These are phyloP conservation scores for Drosophila rubida DNA, from an alignment of 2,888 invertebrate genomes.

Conservation along the genomic window DNA sequence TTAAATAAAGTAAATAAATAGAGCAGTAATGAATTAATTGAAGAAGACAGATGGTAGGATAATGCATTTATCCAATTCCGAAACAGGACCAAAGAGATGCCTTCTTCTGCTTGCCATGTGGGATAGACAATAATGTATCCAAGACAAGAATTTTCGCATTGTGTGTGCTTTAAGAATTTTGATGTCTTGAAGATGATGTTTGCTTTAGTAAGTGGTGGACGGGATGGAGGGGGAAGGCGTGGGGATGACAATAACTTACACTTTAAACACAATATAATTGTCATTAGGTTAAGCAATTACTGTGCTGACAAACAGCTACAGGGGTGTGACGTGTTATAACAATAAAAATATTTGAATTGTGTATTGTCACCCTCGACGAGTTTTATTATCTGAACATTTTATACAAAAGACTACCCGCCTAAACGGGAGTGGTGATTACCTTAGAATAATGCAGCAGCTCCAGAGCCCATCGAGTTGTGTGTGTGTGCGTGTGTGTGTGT, in stretches of 20 bases:
- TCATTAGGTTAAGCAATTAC: conserved; percentile 81
- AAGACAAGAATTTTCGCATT: neutral
- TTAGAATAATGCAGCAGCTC: conserved; percentile 73
- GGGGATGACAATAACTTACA: conserved; percentile 66
- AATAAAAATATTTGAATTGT: conserved; percentile 80
- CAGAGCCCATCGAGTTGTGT: conserved; percentile 28
- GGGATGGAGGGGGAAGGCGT: conserved; percentile 33
- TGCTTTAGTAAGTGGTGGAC: conserved; percentile 22
- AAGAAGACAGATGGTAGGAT: neutral
- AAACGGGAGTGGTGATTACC: conserved; percentile 69
- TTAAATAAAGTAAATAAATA: neutral
- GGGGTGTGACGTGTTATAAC: conserved; percentile 80
- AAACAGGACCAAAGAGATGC: neutral
- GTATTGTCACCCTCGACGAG: conserved; percentile 76
- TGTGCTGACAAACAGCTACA: conserved; percentile 58
- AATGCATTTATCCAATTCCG: neutral
- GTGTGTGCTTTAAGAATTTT: conserved; percentile 8
- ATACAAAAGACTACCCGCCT: conserved; percentile 64
- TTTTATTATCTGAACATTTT: conserved; percentile 64
- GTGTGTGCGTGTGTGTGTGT: conserved; percentile 26
- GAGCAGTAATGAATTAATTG: neutral
- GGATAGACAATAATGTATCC: neutral
- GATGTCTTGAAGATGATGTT: conserved; percentile 15
- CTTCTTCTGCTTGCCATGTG: conserved; percentile 1
- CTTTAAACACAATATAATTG: conserved; percentile 77